These are phyloP conservation scores for Seriola aureovittata DNA, from an alignment of 2,113 vertebrate genomes.

Conservation along the genomic window DNA sequence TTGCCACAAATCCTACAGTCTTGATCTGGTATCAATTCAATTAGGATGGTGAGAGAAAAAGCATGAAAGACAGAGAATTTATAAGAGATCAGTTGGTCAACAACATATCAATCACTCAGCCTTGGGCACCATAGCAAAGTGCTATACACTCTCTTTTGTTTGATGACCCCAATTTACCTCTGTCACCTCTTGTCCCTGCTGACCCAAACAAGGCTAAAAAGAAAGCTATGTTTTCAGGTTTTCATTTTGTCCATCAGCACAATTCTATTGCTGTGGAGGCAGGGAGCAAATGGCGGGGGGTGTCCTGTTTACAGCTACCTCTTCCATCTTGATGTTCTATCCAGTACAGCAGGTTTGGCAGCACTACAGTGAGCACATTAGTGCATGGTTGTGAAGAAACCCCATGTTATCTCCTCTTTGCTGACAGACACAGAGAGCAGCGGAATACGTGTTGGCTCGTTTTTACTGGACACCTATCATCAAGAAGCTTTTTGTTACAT, in stretches of 20 bases:
- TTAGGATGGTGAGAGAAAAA: background rate
- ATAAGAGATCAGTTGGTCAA: slow-evolving; percentile 43
- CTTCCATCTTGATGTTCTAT: slow-evolving; percentile 76
- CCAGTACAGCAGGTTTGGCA: slow-evolving; percentile 68
- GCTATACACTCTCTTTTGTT: slow-evolving; percentile 60
- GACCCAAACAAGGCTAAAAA: slow-evolving; percentile 68
- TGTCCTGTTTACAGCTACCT: slow-evolving; percentile 63
- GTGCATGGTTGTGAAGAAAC: slow-evolving; percentile 55
- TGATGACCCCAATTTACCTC: slow-evolving; percentile 77
- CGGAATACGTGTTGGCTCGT: slow-evolving; percentile 34
- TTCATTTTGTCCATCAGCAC: slow-evolving; percentile 76
- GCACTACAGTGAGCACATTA: slow-evolving; percentile 69
- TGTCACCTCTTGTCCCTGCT: slow-evolving; percentile 72
- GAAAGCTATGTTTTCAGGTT: slow-evolving; percentile 65
- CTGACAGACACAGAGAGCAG: slow-evolving; percentile 53
- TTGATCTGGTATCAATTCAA: slow-evolving; percentile 5
- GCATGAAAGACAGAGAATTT: background rate
- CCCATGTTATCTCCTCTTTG: slow-evolving; percentile 63
- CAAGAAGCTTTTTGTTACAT: slow-evolving; percentile 65
- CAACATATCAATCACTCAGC: slow-evolving; percentile 67
- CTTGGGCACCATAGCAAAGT: slow-evolving; percentile 52
- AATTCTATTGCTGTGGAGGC: slow-evolving; percentile 47
- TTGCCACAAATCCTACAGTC: background rate
- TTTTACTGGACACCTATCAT: slow-evolving; percentile 67
- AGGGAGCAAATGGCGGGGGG: background rate